Evolutionary conservation across 2,113 vertebrate genomes (phyloP).

Genomic region (Oryzias javanicus): DNA sequence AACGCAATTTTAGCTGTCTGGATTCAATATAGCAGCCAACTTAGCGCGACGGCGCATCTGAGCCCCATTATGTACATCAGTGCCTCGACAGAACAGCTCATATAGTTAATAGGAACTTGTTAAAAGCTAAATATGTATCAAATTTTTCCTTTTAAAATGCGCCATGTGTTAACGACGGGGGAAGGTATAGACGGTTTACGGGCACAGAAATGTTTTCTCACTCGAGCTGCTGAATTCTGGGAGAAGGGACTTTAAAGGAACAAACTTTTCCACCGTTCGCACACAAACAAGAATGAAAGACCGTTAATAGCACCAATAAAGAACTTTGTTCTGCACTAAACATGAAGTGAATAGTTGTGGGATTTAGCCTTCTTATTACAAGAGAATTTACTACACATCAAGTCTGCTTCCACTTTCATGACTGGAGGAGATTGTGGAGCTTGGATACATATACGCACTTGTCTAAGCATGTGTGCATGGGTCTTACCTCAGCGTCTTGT

Average conservation of each 20-base stretch:
- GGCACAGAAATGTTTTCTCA: slow-evolving; percentile 41
- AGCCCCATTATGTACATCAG: slow-evolving; percentile 32
- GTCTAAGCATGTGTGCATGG: slow-evolving; percentile 18
- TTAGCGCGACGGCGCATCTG: slow-evolving; percentile 22
- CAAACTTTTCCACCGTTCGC: not conserved
- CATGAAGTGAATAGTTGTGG: slow-evolving; percentile 60
- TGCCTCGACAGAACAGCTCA: slow-evolving; percentile 42
- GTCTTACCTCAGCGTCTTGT: slow-evolving; percentile 90
- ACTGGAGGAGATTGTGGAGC: slow-evolving; percentile 20
- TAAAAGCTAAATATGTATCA: slow-evolving; percentile 48
- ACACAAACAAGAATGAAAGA: slow-evolving; percentile 29
- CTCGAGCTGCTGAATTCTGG: slow-evolving; percentile 12
- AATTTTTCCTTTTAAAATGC: slow-evolving; percentile 30
- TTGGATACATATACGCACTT: slow-evolving; percentile 18
- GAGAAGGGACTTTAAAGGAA: slow-evolving; percentile 1
- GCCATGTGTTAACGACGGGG: slow-evolving; percentile 43
- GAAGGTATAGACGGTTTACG: slow-evolving; percentile 23
- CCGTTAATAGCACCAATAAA: slow-evolving; percentile 58
- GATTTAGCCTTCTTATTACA: slow-evolving; percentile 59
- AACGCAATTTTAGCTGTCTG: slow-evolving; percentile 15
- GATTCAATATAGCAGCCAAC: slow-evolving; percentile 5
- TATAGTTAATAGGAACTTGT: slow-evolving; percentile 34
- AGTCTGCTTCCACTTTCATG: slow-evolving; percentile 42
- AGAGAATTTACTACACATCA: slow-evolving; percentile 58
- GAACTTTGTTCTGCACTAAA: slow-evolving; percentile 51